Evolutionary conservation across 2,113 vertebrate genomes (phyloP).

Genomic region (Gracilinanus agilis): DNA sequence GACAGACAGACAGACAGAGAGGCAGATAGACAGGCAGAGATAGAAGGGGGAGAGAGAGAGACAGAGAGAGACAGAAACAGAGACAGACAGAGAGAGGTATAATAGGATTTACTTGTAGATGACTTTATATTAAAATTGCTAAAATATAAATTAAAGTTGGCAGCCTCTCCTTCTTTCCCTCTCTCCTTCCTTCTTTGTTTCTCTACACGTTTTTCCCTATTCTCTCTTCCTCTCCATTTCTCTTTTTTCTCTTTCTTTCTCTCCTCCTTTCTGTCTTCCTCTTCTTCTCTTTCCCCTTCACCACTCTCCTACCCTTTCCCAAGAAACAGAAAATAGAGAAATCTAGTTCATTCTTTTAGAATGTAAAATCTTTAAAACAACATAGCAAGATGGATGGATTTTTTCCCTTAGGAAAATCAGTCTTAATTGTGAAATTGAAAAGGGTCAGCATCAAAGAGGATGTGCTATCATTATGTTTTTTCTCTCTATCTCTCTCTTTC

Average conservation of each 20-base stretch:
- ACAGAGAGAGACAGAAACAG: neutral
- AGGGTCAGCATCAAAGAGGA: neutral
- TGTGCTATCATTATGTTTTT: neutral
- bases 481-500: no score
- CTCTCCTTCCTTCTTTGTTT: neutral
- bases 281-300: neutral
- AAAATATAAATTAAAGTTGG: neutral
- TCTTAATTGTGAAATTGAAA: neutral
- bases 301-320: neutral
- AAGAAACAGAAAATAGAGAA: neutral
- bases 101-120: neutral
- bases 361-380: neutral
- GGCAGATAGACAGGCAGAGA: no score
- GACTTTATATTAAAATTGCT: neutral
- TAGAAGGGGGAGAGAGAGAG: rapidly evolving
- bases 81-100: neutral
- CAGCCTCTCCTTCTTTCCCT: neutral
- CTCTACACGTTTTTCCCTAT: neutral
- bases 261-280: neutral
- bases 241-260: neutral
- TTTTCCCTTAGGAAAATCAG: neutral
- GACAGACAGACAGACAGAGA: no score
- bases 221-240: no score
- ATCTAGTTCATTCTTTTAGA: neutral
- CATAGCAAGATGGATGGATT: neutral